Evolutionary conservation across 2,113 vertebrate genomes (phyloP).

Genomic region (Python bivittatus): DNA sequence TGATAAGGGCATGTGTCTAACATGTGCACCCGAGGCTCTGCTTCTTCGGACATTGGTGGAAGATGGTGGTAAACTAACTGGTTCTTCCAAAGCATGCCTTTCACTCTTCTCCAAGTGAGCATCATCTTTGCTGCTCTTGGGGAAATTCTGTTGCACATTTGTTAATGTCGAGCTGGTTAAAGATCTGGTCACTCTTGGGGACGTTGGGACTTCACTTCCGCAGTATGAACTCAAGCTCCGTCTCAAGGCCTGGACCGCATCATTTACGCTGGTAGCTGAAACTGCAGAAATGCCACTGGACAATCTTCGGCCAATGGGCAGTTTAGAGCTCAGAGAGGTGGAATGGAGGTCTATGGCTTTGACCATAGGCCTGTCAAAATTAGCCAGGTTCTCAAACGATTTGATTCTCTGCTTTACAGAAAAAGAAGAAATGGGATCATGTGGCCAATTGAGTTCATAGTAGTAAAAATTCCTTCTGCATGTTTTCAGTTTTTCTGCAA

Average conservation of each 20-base stretch:
- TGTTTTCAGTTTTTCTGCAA: slow-evolving; percentile 60
- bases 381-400: slow-evolving; percentile 93
- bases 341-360: slow-evolving; percentile 79
- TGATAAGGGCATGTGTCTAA: slow-evolving; percentile 64
- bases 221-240: slow-evolving; percentile 83
- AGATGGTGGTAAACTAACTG: fast-evolving
- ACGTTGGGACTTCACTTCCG: slow-evolving; percentile 52
- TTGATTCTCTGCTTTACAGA: slow-evolving; percentile 95
- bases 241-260: slow-evolving; percentile 60
- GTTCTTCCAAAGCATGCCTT: neutral
- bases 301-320: slow-evolving; percentile 76
- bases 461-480: slow-evolving; percentile 79
- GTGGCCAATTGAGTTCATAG: slow-evolving; percentile 75
- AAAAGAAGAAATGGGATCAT: slow-evolving; percentile 82
- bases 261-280: slow-evolving; percentile 43
- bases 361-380: slow-evolving; percentile 79
- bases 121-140: slow-evolving; percentile 17
- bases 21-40: slow-evolving; percentile 65
- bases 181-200: slow-evolving; percentile 61
- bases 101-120: slow-evolving; percentile 20
- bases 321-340: slow-evolving; percentile 66
- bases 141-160: slow-evolving; percentile 29
- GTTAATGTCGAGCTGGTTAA: slow-evolving; percentile 37
- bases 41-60: slow-evolving; percentile 63
- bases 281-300: slow-evolving; percentile 71